Evolutionary conservation across 1,140 invertebrate species (phyloP), one percentile per base, ranked within the genome.

Genomic region (Drosophila ambigua): DNA sequence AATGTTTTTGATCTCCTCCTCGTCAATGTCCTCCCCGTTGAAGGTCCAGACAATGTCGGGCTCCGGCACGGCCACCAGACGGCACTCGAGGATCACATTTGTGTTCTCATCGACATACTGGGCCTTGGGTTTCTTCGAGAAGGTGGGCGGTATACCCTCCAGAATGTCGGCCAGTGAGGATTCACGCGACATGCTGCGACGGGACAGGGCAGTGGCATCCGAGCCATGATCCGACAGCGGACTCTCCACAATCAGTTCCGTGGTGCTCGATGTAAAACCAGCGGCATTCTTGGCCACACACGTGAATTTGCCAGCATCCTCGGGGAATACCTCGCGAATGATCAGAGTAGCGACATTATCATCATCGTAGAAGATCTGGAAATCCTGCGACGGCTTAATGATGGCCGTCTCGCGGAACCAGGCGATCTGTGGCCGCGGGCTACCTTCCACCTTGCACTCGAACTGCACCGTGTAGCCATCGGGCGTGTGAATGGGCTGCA

Each of bases 271-370:
- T 1, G 97, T 97, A 92, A 97, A 98, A 26, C 99, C 99, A 44
- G 96, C 96, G 4, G 96, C 94, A 91, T 99, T 99, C 91, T 99
- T 98, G 11, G 98, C 97, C 11, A 99, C 97, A 83, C 98, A 98
- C 0, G 98, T 99, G 92, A 99, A 99, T 48, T 96, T 96, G 2
- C 98, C 98, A 2, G 98, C 97, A 92, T 99, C 98, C 94, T 99
- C 98, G 0, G 98, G 97, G 92, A 98, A 98, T 1, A 99, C 97
- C 94, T 99, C 98, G 55, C 95, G 95, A 72, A 99, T 99, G 20
- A 99, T 96, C 16, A 99, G 92, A 3, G 97, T 98, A 0, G 97
- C 97, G 1, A 97, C 96, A 91, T 97, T 98, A 62, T 98, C 97
- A 69, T 98, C 97, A 85, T 97, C 97, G 82, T 98, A 98, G 91